phyloP scores from a whole-genome alignment of 2,888 invertebrate genomes.

The Poecilus cupreus region DNA sequence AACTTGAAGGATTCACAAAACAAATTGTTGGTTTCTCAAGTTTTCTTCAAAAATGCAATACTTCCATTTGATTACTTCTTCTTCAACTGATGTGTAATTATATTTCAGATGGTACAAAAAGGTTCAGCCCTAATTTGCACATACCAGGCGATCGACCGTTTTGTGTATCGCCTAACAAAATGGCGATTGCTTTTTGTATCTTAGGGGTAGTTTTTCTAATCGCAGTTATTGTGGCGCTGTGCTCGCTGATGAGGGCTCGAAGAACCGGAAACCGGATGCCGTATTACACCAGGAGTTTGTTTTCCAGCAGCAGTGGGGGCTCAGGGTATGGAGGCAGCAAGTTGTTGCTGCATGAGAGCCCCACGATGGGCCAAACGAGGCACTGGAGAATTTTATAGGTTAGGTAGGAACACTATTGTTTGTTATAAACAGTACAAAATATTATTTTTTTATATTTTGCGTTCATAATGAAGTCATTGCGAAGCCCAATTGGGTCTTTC shows the following conservation, averaged over 20 bases:
- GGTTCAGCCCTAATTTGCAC: conserved; percentile 63
- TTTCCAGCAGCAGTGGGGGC: conserved; percentile 77
- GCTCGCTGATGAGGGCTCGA: conserved; percentile 79
- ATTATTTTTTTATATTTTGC: background rate
- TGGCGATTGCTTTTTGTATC: conserved; percentile 84
- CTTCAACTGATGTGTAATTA: no score
- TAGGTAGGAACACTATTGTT: background rate
- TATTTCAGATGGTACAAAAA: conserved; percentile 68
- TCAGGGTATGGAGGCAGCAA: conserved; percentile 79
- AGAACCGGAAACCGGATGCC: conserved; percentile 75
- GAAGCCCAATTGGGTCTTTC: no score
- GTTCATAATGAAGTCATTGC: no score
- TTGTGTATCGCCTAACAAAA: conserved; percentile 84
- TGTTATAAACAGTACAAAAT: background rate
- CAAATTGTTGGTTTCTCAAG: no score
- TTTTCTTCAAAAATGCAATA: no score
- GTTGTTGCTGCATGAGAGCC: conserved; percentile 77
- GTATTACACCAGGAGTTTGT: conserved; percentile 78
- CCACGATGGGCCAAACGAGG: conserved; percentile 75
- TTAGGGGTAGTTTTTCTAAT: conserved; percentile 83
- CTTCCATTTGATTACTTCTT: no score
- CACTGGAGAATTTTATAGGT: conserved; percentile 54
- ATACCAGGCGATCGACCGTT: conserved; percentile 79
- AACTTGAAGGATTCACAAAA: background rate
- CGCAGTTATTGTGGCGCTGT: conserved; percentile 82